phyloP scores from a whole-genome alignment of 2,888 invertebrate species.

The Scaptomyza caliginosa region DNA sequence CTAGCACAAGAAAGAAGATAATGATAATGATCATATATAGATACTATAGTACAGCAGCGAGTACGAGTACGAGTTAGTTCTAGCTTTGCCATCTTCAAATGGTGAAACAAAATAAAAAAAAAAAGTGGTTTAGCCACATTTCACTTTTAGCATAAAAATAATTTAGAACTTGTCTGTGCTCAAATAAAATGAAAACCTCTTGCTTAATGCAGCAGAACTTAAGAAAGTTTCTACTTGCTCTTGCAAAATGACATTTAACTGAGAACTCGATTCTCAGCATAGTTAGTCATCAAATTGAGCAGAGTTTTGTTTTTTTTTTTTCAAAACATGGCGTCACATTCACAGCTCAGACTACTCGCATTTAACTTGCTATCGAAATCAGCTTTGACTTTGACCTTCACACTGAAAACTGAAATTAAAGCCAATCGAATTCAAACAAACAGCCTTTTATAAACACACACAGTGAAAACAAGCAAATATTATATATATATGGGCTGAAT shows the following conservation, averaged over 20 bases:
- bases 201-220: constrained; percentile 41
- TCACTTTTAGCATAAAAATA: constrained; percentile 80
- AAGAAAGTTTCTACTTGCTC: no score
- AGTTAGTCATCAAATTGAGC: constrained; percentile 9
- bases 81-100: constrained; percentile 35
- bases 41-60: neutral
- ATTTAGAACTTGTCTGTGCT: constrained; percentile 70
- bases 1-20: constrained; percentile 29
- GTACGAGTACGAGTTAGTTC: neutral
- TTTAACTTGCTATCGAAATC: constrained; percentile 32
- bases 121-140: constrained; percentile 75
- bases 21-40: constrained; percentile 18
- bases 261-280: no score
- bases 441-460: constrained; percentile 51
- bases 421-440: constrained; percentile 50
- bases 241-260: no score
- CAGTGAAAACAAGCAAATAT: constrained; percentile 19
- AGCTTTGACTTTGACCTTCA: constrained; percentile 70
- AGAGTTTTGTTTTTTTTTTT: constrained; percentile 1
- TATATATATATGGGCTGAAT: neutral
- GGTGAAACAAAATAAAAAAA: constrained; percentile 49
- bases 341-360: constrained; percentile 4
- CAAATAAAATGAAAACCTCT: no score
- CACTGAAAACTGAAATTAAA: constrained; percentile 66
- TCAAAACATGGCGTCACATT: constrained; percentile 30